Evolutionary conservation across 2,113 vertebrate species (phyloP), one percentile per base, ranked within the genome.

Genomic region (Prietella phreatophila): DNA sequence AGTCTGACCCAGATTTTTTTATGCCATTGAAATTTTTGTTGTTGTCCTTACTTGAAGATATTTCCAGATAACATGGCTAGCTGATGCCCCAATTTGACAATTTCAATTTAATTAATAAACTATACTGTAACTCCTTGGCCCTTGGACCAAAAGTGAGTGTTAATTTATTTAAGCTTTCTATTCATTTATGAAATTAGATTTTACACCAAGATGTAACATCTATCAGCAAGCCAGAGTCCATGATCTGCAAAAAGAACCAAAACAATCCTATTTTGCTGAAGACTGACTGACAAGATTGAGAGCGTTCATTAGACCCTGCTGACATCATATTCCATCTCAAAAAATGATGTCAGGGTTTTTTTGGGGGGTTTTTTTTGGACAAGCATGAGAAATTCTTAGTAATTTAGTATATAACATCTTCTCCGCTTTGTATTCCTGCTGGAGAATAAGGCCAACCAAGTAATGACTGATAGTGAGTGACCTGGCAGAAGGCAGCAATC

Each of bases 351-450:
- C 42, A 15, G 76, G 42, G 10, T 47, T 36, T 10, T 75, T 27
- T n/a, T n/a, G n/a, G n/a, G n/a, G n/a, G n/a, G n/a, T n/a, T 69
- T 84, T 84, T 42, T 39, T 69, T 39, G 42, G 60, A 67, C 47
- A 80, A 53, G 60, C 36, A 30, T 20, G 27, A 55, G 39, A 79
- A 65, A 79, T 65, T 30, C 11, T 55, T 55, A 50, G n/a, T 25
- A 47, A 79, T 65, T 61, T 25, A 30, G 17, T 33, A 15, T 30
- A 50, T 10, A 55, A n/a, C 27, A 53, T 86, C 20, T 22, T 53
- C 47, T 78, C 55, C n/a, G 71, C 56, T 78, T 73, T 76, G 84
- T 79, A 78, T 78, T 78, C 17, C 58, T 33, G 73, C 11, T 69
- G 15, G 30, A 82, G 61, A 58, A 69, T 81, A 56, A 81, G 61